These are phyloP conservation scores for Autographa pulchrina DNA, from an alignment of 2,888 invertebrate species.

Conservation along the genomic window DNA sequence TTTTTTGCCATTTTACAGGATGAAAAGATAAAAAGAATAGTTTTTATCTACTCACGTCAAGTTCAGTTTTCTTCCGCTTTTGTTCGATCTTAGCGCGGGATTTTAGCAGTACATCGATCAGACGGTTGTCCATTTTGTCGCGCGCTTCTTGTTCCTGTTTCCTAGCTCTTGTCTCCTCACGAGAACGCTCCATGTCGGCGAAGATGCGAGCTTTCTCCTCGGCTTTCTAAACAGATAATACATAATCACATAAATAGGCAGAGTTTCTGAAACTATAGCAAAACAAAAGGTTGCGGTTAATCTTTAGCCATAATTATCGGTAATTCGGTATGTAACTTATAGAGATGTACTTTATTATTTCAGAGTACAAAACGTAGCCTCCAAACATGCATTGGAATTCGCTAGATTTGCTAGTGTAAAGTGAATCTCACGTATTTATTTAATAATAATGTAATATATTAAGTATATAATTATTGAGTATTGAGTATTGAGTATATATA, in stretches of 20 bases:
- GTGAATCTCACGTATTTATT: too few species aligned
- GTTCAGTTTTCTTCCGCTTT: slow-evolving; percentile 71
- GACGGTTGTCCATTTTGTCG: slow-evolving; percentile 74
- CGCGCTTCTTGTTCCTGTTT: slow-evolving; percentile 68
- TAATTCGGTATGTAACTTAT: too few species aligned
- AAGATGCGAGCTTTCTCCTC: slow-evolving; percentile 76
- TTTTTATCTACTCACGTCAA: slow-evolving; percentile 63
- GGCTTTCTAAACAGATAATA: slow-evolving; percentile 67
- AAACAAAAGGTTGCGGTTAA: too few species aligned
- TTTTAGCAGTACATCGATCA: slow-evolving; percentile 71
- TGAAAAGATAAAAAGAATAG: neutral
- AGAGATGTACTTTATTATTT: too few species aligned
- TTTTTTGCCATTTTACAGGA: neutral
- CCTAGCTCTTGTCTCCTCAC: slow-evolving; percentile 62
- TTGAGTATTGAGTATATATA: too few species aligned
- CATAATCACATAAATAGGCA: neutral
- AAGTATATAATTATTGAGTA: too few species aligned
- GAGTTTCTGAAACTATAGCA: neutral
- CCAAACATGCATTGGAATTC: too few species aligned
- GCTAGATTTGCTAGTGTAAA: too few species aligned
- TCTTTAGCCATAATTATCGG: too few species aligned
- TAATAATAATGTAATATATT: too few species aligned
- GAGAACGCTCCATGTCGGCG: slow-evolving; percentile 72
- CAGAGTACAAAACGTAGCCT: too few species aligned
- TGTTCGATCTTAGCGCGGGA: slow-evolving; percentile 68